Percentiles rank a stretch among this genome's conserved stretches.
These are phyloP conservation scores for Micrasema minimum DNA, from an alignment of 1,140 invertebrate genomes.

Conservation along the genomic window DNA sequence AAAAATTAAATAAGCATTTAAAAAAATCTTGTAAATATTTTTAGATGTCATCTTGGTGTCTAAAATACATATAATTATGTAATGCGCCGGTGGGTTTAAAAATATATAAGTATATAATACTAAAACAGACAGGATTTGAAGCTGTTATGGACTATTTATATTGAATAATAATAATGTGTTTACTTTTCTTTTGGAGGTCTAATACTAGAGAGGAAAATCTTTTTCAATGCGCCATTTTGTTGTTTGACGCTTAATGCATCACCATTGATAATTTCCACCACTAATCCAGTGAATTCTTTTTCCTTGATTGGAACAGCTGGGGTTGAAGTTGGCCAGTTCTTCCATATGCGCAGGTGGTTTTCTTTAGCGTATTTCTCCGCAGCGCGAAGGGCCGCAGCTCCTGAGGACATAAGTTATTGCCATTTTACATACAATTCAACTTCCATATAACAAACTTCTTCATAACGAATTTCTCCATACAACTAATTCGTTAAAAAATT, in stretches of 20 bases:
- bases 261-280: slow-evolving; percentile 93
- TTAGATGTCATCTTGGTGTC: too few relatives aligned
- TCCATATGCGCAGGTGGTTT: slow-evolving; percentile 87
- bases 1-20: too few relatives aligned
- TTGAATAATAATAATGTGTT: slow-evolving; percentile 43
- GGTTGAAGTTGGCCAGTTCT: slow-evolving; percentile 78
- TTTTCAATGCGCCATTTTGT: slow-evolving; percentile 82
- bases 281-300: slow-evolving; percentile 86
- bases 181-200: slow-evolving; percentile 85
- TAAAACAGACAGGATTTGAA: too few relatives aligned
- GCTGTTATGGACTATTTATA: not conserved
- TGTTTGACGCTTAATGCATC: slow-evolving; percentile 91
- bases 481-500: too few relatives aligned
- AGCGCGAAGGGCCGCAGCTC: slow-evolving; percentile 84
- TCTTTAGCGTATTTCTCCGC: slow-evolving; percentile 92
- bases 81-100: too few relatives aligned
- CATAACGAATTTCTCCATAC: too few relatives aligned
- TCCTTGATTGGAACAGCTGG: slow-evolving; percentile 80
- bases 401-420: too few relatives aligned
- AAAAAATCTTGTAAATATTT: too few relatives aligned
- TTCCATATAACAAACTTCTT: too few relatives aligned
- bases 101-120: too few relatives aligned
- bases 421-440: too few relatives aligned
- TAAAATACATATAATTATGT: too few relatives aligned
- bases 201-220: slow-evolving; percentile 96